Base-by-base conservation (phyloP, 2,113 vertebrate genomes). In the Cathartes aura region DNA sequence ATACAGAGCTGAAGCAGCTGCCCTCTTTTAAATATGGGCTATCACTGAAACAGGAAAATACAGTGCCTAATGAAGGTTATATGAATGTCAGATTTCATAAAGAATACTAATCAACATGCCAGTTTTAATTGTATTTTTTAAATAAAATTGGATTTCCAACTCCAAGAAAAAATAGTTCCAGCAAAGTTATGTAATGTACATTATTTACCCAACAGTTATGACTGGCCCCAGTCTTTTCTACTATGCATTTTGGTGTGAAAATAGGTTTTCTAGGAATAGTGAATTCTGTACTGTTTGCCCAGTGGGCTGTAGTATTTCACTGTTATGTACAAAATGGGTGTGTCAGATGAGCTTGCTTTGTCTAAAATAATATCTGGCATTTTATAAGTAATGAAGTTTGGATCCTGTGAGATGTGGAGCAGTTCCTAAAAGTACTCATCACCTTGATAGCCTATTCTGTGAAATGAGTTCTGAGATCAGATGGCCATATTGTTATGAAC, bases 311-410 rank as follows among this genome's bases (percentile, higher is more conserved):
- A 74, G 3, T 79, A 47, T 38, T 83, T 81, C 36, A 30, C 21
- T 78, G 26, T 60, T 53, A 20, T 0, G 0, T 26, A n/a, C 3
- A 48, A 14, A 85, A 66, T 29, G 0, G 0, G 6, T 60, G 34
- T 34, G 40, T 70, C 19, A 67, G 42, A 23, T 74, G 42, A 71
- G 20, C 27, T 76, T 55, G 26, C 34, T 84, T 60, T 84, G 52
- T 81, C 55, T 68, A 17, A 90, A 84, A 43, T 52, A 42, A 24
- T 15, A 21, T 6, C 26, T 89, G 52, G 8, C 21, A 59, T 8
- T 90, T 89, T 63, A 29, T 62, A 89, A 86, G 67, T 14, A 63
- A 27, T 34, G 10, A 68, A 81, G 18, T 47, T 80, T 70, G 81
- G 50, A 32, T 81, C 50, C 50, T 84, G 13, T 40, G n/a, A 47